Evolutionary conservation across 2,113 vertebrate genomes (phyloP).

Genomic region (Protobothrops mucrosquamatus): DNA sequence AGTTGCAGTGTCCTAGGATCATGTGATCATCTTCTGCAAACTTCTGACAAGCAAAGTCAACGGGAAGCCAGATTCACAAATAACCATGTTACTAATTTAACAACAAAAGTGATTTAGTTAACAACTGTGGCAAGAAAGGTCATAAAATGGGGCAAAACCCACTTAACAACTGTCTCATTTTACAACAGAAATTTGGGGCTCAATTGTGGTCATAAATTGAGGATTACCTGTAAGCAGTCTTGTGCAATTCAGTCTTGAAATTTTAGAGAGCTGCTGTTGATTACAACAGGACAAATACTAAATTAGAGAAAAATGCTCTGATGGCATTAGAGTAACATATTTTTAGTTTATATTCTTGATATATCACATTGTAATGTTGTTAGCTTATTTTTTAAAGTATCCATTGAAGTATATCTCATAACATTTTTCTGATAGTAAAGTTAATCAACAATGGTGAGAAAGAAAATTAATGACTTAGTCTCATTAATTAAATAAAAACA

Average conservation of each 20-base stretch:
- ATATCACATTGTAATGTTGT: not conserved
- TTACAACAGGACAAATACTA: not conserved
- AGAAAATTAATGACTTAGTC: constrained; percentile 59
- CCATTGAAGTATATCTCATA: constrained; percentile 43
- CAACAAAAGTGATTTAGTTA: not conserved
- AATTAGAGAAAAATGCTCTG: not conserved
- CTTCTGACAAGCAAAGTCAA: not conserved
- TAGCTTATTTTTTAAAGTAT: not conserved
- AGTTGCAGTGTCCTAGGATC: not conserved
- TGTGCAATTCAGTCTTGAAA: not conserved
- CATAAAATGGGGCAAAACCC: not conserved
- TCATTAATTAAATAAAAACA: constrained; percentile 63
- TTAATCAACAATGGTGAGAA: constrained; percentile 63
- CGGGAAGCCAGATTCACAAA: not conserved
- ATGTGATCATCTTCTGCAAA: not conserved
- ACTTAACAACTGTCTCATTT: not conserved
- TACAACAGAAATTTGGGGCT: not conserved
- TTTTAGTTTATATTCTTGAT: not conserved
- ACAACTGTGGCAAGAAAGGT: not conserved
- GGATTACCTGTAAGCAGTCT: not conserved
- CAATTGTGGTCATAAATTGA: not conserved
- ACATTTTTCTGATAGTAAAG: constrained; percentile 61
- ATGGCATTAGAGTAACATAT: not conserved
- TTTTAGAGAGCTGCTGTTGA: not conserved
- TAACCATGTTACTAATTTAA: not conserved